Evolutionary conservation across 1,140 invertebrate genomes (phyloP).

Genomic region (Drosophila ananassae): DNA sequence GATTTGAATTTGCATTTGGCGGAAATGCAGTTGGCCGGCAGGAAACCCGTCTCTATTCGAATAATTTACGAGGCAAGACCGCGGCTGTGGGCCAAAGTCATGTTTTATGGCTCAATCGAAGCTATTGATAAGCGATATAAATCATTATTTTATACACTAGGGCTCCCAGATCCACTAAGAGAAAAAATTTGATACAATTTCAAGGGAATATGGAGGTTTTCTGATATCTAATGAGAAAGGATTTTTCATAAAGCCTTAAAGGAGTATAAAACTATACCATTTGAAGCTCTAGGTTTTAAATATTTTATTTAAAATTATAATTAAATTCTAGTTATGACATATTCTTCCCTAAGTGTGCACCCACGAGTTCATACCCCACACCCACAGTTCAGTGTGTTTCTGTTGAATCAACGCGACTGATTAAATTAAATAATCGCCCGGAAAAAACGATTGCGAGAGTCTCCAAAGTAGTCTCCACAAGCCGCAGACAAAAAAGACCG

Average conservation of each 20-base stretch:
- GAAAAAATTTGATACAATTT: not conserved
- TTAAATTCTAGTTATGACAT: not conserved
- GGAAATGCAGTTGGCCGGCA: conserved; percentile 56
- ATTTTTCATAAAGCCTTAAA: not conserved
- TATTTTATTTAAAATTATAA: not conserved
- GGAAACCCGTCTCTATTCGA: conserved; percentile 31
- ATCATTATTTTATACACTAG: conserved; percentile 46
- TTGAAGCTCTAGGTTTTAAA: too few species aligned
- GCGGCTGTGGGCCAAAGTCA: conserved; percentile 14
- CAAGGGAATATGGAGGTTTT: too few species aligned
- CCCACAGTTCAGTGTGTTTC: not conserved
- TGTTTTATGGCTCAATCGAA: conserved; percentile 57
- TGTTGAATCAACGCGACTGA: conserved; percentile 33
- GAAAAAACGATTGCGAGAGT: conserved; percentile 21
- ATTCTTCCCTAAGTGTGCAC: not conserved
- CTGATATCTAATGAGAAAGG: too few species aligned
- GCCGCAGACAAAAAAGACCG: not conserved
- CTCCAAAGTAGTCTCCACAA: conserved; percentile 49
- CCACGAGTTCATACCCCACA: conserved; percentile 6
- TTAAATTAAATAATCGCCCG: conserved; percentile 75
- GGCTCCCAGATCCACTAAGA: conserved; percentile 12
- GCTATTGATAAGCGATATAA: conserved; percentile 43
- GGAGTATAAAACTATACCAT: not conserved
- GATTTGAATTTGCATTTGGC: conserved; percentile 50
- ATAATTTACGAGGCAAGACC: conserved; percentile 40